Percentiles rank a stretch among this genome's conserved stretches.
Conservation (phyloP, 1,140 invertebrate genomes). For the Drosophila watanabei region DNA sequence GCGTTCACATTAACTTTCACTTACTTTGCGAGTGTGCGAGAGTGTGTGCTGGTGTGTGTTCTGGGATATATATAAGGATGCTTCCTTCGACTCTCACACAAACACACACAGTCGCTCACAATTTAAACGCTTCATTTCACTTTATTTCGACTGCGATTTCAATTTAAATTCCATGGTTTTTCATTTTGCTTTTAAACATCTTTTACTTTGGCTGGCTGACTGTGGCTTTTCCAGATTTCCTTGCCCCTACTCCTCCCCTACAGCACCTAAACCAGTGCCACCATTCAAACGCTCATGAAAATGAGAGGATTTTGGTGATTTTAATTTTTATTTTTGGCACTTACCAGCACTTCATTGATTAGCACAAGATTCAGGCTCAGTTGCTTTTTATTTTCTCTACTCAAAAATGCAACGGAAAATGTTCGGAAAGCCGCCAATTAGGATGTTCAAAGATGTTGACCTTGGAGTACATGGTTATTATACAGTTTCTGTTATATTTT, state of each 20-base stretch:
- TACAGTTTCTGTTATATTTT: conserved; percentile 2
- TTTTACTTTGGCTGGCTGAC: conserved; percentile 57
- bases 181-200: conserved; percentile 46
- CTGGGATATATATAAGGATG: conserved; percentile 9
- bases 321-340: conserved; percentile 74
- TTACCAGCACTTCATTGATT: conserved; percentile 44
- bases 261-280: neutral
- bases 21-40: conserved; percentile 30
- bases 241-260: neutral
- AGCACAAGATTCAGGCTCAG: conserved; percentile 12
- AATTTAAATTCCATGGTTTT: conserved; percentile 81
- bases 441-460: neutral
- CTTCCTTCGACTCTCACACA: conserved; percentile 12
- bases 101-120: conserved; percentile 19
- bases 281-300: conserved; percentile 48
- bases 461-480: neutral
- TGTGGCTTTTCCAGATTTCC: conserved; percentile 48
- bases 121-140: conserved; percentile 83
- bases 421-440: conserved; percentile 25
- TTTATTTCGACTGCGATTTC: conserved; percentile 83
- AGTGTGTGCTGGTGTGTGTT: conserved; percentile 2
- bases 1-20: conserved; percentile 74
- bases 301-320: conserved; percentile 67
- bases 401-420: conserved; percentile 55
- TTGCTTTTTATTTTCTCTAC: conserved; percentile 8